phyloP scores from a whole-genome alignment of 2,797 vertebrate species.

The Heteromormyrus szaboi region DNA sequence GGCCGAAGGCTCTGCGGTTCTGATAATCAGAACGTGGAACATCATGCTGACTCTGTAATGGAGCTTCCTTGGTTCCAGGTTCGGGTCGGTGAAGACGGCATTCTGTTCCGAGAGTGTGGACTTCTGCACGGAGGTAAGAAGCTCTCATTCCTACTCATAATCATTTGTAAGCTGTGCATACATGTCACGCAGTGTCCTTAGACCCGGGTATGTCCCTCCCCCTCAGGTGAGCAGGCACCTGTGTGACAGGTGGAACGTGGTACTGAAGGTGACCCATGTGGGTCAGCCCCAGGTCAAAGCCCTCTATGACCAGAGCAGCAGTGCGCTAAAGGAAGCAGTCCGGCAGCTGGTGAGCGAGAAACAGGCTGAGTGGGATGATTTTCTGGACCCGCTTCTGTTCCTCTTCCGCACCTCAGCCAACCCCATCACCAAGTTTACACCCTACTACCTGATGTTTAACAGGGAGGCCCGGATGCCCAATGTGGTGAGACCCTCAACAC shows the following conservation, averaged over 20 bases:
- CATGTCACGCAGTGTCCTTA: background rate
- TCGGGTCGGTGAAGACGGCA: slow-evolving; percentile 72
- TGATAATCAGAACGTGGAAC: background rate
- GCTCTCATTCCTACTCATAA: background rate
- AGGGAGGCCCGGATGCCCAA: slow-evolving; percentile 63
- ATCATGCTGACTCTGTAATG: background rate
- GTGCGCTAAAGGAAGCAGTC: slow-evolving; percentile 66
- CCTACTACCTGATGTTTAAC: slow-evolving; percentile 81
- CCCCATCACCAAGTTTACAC: slow-evolving; percentile 71
- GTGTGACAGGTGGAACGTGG: slow-evolving; percentile 69
- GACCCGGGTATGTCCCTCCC: background rate
- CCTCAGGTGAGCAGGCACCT: slow-evolving; percentile 70
- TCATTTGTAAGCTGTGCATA: background rate
- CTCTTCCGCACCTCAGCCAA: slow-evolving; percentile 72
- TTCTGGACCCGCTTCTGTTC: slow-evolving; percentile 71
- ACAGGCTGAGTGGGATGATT: slow-evolving; percentile 73
- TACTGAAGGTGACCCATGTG: slow-evolving; percentile 61
- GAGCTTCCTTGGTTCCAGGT: slow-evolving; percentile 53
- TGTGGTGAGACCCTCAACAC: slow-evolving; percentile 43
- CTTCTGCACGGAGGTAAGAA: slow-evolving; percentile 79
- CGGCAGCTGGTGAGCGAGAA: slow-evolving; percentile 66
- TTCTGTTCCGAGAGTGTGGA: slow-evolving; percentile 63
- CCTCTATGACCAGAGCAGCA: slow-evolving; percentile 54
- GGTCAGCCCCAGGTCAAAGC: slow-evolving; percentile 56
- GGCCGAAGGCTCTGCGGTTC: background rate